Percentiles rank a stretch among this genome's conserved stretches.
Conservation (phyloP, 2,113 vertebrate genomes). For the Vireo altiloquus region DNA sequence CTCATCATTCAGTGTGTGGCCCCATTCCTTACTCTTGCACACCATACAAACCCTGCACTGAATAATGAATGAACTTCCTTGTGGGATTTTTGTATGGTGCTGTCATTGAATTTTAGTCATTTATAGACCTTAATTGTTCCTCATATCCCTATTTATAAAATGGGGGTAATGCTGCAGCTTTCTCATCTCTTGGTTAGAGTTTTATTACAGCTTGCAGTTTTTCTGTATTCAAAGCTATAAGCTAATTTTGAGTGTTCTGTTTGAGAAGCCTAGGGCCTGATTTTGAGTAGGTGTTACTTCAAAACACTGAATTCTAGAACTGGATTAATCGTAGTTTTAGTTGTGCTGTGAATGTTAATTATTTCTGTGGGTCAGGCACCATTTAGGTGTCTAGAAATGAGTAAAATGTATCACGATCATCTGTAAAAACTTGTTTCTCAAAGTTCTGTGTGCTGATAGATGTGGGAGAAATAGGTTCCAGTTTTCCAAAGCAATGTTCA, state of each 20-base stretch:
- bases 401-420: neutral
- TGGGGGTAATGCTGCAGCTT: neutral
- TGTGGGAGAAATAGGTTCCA: neutral
- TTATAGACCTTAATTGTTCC: conserved; percentile 27
- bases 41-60: conserved; percentile 61
- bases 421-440: neutral
- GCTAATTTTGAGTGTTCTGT: neutral
- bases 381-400: neutral
- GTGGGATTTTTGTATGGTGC: conserved; percentile 54
- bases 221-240: neutral
- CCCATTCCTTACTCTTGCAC: conserved; percentile 53
- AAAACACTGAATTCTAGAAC: neutral
- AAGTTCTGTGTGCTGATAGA: neutral
- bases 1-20: conserved; percentile 69
- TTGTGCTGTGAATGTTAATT: conserved; percentile 12
- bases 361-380: neutral
- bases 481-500: neutral
- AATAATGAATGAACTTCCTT: conserved; percentile 46
- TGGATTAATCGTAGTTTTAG: neutral
- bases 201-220: neutral
- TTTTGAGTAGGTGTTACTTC: neutral
- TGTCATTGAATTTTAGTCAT: conserved; percentile 42
- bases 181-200: conserved; percentile 2
- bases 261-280: neutral
- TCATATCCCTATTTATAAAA: conserved; percentile 16